Evolutionary conservation across 2,797 vertebrate genomes (phyloP).

Genomic region (Tarsius wallacei): DNA sequence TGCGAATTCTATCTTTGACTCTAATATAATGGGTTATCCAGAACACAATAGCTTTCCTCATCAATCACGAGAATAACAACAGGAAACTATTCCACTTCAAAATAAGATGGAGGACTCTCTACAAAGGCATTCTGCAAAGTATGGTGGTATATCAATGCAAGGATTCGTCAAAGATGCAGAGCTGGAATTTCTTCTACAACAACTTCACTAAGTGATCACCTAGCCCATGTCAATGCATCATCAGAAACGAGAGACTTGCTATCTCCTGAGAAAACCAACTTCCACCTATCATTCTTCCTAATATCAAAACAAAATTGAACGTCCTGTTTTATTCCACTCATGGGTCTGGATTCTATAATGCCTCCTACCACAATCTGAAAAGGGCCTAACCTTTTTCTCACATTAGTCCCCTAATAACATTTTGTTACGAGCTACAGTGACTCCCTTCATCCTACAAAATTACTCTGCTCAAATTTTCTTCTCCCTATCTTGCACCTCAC

Average conservation of each 20-base stretch:
- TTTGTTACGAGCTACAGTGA: background rate
- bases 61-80: background rate
- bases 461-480: background rate
- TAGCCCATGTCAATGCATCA: background rate
- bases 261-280: background rate
- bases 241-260: background rate
- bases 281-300: constrained; percentile 13
- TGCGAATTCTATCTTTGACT: constrained; percentile 4
- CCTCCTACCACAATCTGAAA: background rate
- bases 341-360: background rate
- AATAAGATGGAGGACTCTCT: background rate
- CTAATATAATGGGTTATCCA: background rate
- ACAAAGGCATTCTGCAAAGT: background rate
- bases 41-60: constrained; percentile 10
- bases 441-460: background rate
- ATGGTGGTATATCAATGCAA: background rate
- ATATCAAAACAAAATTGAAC: background rate
- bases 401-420: background rate
- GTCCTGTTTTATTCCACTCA: constrained; percentile 30
- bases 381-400: background rate
- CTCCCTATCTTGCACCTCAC: background rate
- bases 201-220: background rate
- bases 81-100: background rate
- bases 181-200: background rate
- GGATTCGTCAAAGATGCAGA: background rate